Evolutionary conservation across 2,888 invertebrate species (phyloP).

Genomic region (Cephonodes hylas): DNA sequence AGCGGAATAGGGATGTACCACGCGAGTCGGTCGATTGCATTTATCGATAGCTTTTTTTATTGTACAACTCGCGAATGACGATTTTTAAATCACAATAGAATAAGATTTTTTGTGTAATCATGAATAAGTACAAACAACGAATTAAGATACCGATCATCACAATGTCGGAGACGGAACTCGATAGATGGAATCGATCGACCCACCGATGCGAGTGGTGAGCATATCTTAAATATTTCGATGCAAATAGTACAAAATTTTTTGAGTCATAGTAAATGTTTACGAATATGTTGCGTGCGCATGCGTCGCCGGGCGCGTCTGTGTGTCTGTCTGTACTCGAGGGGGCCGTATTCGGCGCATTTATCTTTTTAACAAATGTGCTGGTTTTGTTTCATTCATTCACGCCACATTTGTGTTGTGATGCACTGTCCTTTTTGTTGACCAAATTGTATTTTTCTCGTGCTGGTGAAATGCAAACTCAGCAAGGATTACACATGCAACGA

Average conservation of each 20-base stretch:
- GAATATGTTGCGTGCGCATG: background rate
- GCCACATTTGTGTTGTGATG: conserved; percentile 17
- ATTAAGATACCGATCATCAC: background rate
- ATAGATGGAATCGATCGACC: background rate
- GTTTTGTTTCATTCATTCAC: conserved; percentile 33
- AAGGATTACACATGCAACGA: background rate
- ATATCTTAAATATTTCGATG: conserved; percentile 6
- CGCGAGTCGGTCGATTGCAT: conserved; percentile 23
- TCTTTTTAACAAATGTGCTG: conserved; percentile 32
- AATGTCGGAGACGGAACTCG: background rate
- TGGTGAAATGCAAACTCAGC: background rate
- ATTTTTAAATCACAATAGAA: background rate
- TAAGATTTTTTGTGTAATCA: background rate
- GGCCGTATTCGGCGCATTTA: conserved; percentile 53
- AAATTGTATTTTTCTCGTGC: conserved; percentile 2
- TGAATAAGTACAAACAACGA: background rate
- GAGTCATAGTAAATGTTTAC: conserved; percentile 3
- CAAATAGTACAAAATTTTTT: conserved; percentile 8
- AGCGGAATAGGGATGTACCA: conserved; percentile 27
- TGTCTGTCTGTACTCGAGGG: conserved; percentile 33
- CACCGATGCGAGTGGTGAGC: background rate
- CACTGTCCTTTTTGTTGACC: conserved; percentile 14
- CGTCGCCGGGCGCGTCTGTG: background rate
- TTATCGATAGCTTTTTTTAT: background rate
- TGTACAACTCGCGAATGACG: background rate